Base-by-base conservation (phyloP, 2,797 vertebrate genomes). In the Sitta carolinensis region DNA sequence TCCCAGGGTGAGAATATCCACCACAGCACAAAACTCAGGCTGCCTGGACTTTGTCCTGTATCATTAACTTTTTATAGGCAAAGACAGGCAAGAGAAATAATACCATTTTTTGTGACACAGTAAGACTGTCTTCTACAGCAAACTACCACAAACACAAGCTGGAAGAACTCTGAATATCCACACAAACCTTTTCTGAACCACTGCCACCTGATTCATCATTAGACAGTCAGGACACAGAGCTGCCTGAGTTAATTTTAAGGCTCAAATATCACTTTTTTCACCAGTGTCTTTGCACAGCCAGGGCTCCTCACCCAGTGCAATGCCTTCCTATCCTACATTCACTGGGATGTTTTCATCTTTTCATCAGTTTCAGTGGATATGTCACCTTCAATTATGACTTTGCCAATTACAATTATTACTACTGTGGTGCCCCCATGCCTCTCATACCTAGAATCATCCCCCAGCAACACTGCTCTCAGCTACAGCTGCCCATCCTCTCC, bases 241-340 rank as follows among this genome's bases (percentile, higher is more conserved):
- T 12, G 11, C 43, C n/a, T 13, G 29, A 64, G 15, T 43, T 40
- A 15, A 52, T 68, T 68, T 32, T 13, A 72, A 59, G 42, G 32
- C 47, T 61, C 14, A 15, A 76, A 72, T 76, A 8, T 12, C 26
- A 14, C 50, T 27, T 45, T 40, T 61, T 74, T 18, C 18, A 54
- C 18, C 13, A 4, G 7, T 16, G 12, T 20, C n/a, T 59, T 43
- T n/a, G 21, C n/a, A 5, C 0, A 66, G 5, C 16, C 21, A 26
- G n/a, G 50, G 23, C 16, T 36, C 15, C 34, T 61, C 48, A 27
- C 16, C 25, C 38, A 22, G 3, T 5, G 25, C 14, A 61, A 43
- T 26, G 23, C 32, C 57, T 47, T 81, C 36, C n/a, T 20, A 66
- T 47, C 5, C 19, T 32, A 5, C 11, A 5, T 21, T 47, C 25